Evolutionary conservation across 2,113 vertebrate genomes (phyloP).

Genomic region (Theristicus caerulescens): DNA sequence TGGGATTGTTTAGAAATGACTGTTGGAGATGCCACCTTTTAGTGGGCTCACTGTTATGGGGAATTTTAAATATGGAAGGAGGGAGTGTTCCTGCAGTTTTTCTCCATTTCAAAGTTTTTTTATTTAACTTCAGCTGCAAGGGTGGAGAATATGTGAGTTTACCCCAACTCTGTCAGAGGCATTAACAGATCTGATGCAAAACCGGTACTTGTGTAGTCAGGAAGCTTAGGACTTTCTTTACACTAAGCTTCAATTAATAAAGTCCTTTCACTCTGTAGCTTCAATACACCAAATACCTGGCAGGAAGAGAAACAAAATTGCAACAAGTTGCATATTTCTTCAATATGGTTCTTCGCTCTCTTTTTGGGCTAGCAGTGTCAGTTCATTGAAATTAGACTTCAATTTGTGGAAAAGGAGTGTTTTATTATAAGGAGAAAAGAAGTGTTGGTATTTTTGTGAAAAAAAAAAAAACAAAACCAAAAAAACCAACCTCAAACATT

Average conservation of each 20-base stretch:
- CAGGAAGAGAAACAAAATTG: neutral
- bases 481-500: neutral
- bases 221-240: neutral
- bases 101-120: neutral
- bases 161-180: neutral
- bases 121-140: neutral
- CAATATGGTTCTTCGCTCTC: neutral
- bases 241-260: neutral
- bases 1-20: neutral
- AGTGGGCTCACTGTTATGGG: neutral
- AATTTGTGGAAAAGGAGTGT: neutral
- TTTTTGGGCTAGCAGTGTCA: neutral
- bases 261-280: neutral
- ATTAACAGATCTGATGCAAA: neutral
- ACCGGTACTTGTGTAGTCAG: fast-evolving
- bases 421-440: neutral
- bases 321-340: neutral
- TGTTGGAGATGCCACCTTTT: neutral
- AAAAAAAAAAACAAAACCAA: no score
- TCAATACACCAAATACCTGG: neutral
- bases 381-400: neutral
- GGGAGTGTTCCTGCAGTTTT: neutral
- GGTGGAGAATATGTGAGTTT: neutral
- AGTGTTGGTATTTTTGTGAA: neutral
- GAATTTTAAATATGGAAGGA: neutral